Conservation (phyloP, 2,797 vertebrate species). For the Muscicapa striata region DNA sequence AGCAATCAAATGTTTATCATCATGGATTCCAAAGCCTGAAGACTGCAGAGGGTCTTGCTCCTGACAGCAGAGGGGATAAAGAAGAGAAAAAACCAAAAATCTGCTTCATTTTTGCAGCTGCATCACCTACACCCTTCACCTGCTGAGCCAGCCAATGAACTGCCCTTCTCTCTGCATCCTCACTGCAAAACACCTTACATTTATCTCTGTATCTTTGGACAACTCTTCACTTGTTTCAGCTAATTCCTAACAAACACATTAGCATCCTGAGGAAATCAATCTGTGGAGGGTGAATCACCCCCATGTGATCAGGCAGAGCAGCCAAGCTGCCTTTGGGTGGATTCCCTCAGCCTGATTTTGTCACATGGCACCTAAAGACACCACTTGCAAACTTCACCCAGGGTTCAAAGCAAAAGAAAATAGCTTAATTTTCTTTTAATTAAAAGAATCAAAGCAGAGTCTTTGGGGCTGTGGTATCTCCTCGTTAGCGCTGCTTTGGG, state of each 20-base stretch:
- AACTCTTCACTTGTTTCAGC: neutral
- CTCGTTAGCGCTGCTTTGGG: neutral
- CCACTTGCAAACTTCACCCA: neutral
- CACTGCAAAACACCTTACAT: neutral
- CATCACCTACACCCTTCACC: neutral
- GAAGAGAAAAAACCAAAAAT: neutral
- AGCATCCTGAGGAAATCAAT: neutral
- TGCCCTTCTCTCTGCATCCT: neutral
- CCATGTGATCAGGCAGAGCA: neutral
- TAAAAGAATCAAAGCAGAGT: neutral
- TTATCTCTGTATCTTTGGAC: neutral
- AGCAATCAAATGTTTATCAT: neutral
- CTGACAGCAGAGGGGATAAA: neutral
- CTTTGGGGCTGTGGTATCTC: neutral
- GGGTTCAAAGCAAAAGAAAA: neutral
- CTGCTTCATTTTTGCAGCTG: neutral
- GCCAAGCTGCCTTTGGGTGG: neutral
- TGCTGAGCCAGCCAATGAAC: neutral
- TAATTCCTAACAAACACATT: neutral
- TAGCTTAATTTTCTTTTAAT: neutral
- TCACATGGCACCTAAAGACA: fast-evolving
- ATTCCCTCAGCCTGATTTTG: neutral
- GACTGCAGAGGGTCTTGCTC: neutral
- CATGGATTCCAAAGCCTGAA: neutral
- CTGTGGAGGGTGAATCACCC: neutral